These are phyloP conservation scores for Cygnus atratus DNA, from an alignment of 2,113 vertebrate genomes.

Conservation along the genomic window DNA sequence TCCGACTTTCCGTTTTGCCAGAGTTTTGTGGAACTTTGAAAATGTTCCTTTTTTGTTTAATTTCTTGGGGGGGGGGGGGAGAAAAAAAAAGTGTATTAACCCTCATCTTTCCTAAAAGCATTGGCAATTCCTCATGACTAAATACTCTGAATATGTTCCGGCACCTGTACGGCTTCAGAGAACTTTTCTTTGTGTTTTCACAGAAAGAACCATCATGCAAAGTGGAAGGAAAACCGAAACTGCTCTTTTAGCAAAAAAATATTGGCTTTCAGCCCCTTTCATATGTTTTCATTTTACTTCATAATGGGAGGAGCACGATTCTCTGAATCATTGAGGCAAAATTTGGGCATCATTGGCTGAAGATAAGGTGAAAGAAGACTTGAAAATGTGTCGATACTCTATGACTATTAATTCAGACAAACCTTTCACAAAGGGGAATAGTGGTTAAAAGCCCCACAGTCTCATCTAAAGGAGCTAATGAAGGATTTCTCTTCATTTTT, in stretches of 20 bases:
- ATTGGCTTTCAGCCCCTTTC: not conserved
- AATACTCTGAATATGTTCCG: not conserved
- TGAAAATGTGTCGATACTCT: not conserved
- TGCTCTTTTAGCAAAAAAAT: not conserved
- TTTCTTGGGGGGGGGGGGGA: not conserved
- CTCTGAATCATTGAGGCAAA: not conserved
- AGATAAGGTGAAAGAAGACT: constrained; percentile 30
- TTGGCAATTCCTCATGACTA: not conserved
- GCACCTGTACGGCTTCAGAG: constrained; percentile 6
- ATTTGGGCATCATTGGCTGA: not conserved
- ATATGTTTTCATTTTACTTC: constrained; percentile 34
- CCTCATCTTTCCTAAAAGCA: not conserved
- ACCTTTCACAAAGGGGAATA: not conserved
- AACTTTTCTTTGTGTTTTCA: constrained; percentile 46
- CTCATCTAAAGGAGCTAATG: not conserved
- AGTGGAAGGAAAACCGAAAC: constrained; percentile 41
- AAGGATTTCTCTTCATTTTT: not conserved
- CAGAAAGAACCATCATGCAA: constrained; percentile 60
- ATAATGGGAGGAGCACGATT: constrained; percentile 31
- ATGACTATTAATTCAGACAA: not conserved
- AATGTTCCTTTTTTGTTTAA: not conserved
- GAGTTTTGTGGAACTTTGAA: not conserved
- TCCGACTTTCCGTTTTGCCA: not conserved
- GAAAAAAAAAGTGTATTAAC: not conserved
- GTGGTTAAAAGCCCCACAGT: not conserved